phyloP scores from a whole-genome alignment of 2,113 vertebrate species.

The Gorsachius goisagi region DNA sequence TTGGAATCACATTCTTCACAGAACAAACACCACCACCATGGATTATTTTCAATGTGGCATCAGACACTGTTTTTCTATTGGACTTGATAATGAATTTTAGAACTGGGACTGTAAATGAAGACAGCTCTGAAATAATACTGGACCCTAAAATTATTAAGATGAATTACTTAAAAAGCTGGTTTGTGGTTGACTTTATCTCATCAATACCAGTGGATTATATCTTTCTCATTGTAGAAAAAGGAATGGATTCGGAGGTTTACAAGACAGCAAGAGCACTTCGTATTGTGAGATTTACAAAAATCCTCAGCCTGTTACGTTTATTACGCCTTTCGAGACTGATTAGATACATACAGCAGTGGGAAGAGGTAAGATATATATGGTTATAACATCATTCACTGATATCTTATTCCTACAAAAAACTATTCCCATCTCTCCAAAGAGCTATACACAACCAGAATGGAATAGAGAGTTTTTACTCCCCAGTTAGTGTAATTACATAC shows the following conservation, averaged over 20 bases:
- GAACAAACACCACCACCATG: constrained; percentile 98
- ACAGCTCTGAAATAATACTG: not conserved
- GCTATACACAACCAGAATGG: too few relatives aligned
- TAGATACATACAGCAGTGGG: not conserved
- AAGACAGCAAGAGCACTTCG: constrained; percentile 97
- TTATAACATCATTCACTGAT: too few relatives aligned
- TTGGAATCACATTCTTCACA: constrained; percentile 99
- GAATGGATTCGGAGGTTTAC: constrained; percentile 98
- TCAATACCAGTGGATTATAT: too few relatives aligned
- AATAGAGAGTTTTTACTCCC: too few relatives aligned
- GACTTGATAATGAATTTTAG: constrained; percentile 89
- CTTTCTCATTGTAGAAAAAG: constrained; percentile 99
- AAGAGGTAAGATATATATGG: not conserved
- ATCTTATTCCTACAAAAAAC: too few relatives aligned
- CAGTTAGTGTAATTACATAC: too few relatives aligned
- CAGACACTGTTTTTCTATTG: constrained; percentile 99
- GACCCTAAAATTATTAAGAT: not conserved
- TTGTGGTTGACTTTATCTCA: not conserved
- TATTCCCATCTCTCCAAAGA: too few relatives aligned
- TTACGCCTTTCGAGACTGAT: constrained; percentile 91
- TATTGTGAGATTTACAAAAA: constrained; percentile 99
- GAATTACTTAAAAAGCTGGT: not conserved
- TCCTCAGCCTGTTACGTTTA: constrained; percentile 96
- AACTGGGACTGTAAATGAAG: not conserved
- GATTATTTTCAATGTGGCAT: constrained; percentile 99